Conservation (phyloP, 2,888 invertebrate species). For the Lottia gigantea region DNA sequence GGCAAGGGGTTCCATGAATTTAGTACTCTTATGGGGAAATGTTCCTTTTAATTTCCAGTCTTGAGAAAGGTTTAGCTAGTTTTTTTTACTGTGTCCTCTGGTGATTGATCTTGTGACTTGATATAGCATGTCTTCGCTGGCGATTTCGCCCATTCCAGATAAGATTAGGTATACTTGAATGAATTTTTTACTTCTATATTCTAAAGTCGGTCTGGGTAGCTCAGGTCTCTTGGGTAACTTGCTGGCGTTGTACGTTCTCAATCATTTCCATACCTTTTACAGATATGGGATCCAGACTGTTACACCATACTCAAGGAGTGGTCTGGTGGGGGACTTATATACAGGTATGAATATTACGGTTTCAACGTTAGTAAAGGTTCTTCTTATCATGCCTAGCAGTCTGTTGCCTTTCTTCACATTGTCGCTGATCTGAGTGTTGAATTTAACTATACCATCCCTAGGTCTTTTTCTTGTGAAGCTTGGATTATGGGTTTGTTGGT, state of each 20-base stretch:
- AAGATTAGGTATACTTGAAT: conserved; percentile 18
- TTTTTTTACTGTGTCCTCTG: conserved; percentile 16
- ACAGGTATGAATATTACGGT: conserved; percentile 15
- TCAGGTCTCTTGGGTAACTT: conserved; percentile 10
- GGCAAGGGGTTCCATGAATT: conserved; percentile 3
- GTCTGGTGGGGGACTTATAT: conserved; percentile 21
- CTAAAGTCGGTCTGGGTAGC: conserved; percentile 20
- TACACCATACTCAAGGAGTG: conserved; percentile 20
- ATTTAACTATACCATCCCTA: conserved; percentile 16
- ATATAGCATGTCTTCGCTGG: conserved; percentile 8
- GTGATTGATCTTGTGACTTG: not conserved
- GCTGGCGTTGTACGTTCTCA: conserved; percentile 23
- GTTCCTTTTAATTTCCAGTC: conserved; percentile 10
- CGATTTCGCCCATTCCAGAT: not conserved
- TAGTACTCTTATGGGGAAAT: conserved; percentile 17
- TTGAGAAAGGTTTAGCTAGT: conserved; percentile 12
- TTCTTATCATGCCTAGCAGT: conserved; percentile 13
- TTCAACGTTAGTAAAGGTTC: conserved; percentile 15
- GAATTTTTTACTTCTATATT: conserved; percentile 17
- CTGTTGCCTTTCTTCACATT: conserved; percentile 23
- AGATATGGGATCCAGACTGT: conserved; percentile 15
- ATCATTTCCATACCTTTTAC: conserved; percentile 16
- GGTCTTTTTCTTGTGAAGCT: conserved; percentile 20
- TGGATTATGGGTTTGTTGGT: not conserved
- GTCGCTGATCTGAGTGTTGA: conserved; percentile 13